phyloP scores from a whole-genome alignment of 2,888 invertebrate genomes.

The Campoplex capitator region DNA sequence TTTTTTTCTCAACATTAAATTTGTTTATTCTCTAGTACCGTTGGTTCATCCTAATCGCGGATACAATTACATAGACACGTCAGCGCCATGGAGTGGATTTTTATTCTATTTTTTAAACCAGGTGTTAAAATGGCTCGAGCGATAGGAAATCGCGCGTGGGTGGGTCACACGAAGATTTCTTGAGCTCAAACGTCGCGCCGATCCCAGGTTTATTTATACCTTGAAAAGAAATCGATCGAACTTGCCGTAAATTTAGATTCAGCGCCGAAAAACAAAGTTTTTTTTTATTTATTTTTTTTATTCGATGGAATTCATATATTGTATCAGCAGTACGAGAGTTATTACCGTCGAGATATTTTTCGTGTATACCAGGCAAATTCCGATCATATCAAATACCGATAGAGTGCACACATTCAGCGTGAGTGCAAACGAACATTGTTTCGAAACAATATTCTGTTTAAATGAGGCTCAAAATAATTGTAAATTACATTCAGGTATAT shows the following conservation, averaged over 20 bases:
- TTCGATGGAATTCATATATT: not conserved
- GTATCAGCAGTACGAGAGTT: not conserved
- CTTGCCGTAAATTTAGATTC: conserved; percentile 25
- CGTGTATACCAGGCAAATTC: not conserved
- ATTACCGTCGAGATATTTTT: not conserved
- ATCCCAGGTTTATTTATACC: not conserved
- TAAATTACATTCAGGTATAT: not conserved
- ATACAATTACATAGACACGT: conserved; percentile 9
- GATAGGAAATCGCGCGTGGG: conserved; percentile 83
- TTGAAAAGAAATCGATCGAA: conserved; percentile 7
- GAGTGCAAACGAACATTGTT: not conserved
- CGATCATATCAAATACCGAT: not conserved
- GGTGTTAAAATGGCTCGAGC: conserved; percentile 81
- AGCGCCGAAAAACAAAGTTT: not conserved
- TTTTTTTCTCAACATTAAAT: conserved; percentile 49
- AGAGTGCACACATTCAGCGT: not conserved
- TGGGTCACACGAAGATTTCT: conserved; percentile 74
- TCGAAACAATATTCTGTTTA: not conserved
- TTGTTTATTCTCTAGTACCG: conserved; percentile 25
- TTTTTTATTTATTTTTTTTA: not conserved
- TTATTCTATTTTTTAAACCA: conserved; percentile 76
- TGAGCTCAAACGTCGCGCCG: conserved; percentile 10
- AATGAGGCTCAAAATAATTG: not conserved
- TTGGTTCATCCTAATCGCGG: not conserved
- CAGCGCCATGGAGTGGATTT: conserved; percentile 13